phyloP scores from a whole-genome alignment of 2,797 vertebrate species.

The Malacoraja senta region DNA sequence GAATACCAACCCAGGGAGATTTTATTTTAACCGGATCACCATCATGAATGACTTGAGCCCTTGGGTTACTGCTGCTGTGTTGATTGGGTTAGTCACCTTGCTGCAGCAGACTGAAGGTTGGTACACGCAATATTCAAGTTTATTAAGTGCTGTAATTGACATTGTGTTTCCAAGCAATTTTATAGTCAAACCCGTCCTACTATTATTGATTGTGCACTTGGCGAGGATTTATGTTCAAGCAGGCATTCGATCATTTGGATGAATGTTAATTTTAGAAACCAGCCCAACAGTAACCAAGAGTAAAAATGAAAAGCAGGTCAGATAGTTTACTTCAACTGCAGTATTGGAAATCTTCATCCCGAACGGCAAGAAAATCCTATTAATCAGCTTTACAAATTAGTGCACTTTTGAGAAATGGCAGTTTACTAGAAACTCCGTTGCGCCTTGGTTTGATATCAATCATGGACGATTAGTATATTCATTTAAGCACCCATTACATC shows the following conservation, averaged over 20 bases:
- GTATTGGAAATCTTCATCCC: no score
- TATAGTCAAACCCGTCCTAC: background rate
- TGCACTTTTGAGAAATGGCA: background rate
- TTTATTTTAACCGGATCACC: background rate
- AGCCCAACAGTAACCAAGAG: background rate
- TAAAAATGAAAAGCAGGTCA: background rate
- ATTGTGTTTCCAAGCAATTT: background rate
- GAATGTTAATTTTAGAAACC: background rate
- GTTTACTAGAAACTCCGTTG: background rate
- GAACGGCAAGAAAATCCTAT: background rate
- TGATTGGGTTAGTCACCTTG: constrained; percentile 42
- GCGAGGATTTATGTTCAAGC: background rate
- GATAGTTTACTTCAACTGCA: background rate
- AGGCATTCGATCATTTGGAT: background rate
- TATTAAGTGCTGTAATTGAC: background rate
- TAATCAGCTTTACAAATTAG: background rate
- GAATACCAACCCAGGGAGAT: no score
- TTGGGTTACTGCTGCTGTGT: constrained; percentile 45
- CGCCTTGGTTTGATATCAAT: background rate
- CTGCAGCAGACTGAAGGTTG: constrained; percentile 50
- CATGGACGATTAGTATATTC: background rate
- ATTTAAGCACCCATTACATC: background rate
- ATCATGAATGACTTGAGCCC: constrained; percentile 46
- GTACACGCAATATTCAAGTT: constrained; percentile 33
- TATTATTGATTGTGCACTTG: background rate